These are phyloP conservation scores for Vulpes vulpes DNA, from an alignment of 2,113 vertebrate genomes.

Conservation along the genomic window DNA sequence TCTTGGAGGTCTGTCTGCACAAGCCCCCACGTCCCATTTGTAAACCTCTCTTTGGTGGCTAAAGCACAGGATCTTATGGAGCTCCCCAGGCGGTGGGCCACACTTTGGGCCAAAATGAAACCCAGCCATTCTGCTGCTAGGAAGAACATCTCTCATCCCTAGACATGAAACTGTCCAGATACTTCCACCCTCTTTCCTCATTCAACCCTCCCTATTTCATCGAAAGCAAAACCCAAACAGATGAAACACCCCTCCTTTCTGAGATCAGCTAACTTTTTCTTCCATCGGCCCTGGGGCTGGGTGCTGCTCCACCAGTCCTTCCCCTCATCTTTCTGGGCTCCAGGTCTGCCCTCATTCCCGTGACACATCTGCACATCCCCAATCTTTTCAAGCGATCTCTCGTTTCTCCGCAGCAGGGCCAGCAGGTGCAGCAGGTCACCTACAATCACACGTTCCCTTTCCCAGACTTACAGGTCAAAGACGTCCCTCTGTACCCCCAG, in stretches of 20 bases:
- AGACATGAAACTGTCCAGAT: not conserved
- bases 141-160: not conserved
- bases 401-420: not conserved
- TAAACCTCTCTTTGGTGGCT: not conserved
- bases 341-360: not conserved
- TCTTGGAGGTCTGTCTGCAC: not conserved
- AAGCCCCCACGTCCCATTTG: not conserved
- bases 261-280: not conserved
- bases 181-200: not conserved
- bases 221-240: not conserved
- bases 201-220: not conserved
- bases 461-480: not conserved
- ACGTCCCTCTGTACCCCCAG: rapidly evolving
- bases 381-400: not conserved
- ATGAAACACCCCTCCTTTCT: not conserved
- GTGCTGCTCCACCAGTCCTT: not conserved
- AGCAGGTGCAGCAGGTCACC: not conserved
- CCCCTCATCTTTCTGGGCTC: too few species aligned
- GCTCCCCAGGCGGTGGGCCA: not conserved
- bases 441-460: rapidly evolving
- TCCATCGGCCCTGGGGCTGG: not conserved
- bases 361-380: not conserved
- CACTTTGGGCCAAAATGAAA: not conserved
- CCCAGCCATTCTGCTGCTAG: not conserved
- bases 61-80: not conserved